Conservation (phyloP, 2,888 invertebrate genomes). For the Scelioninae gen. 2 region DNA sequence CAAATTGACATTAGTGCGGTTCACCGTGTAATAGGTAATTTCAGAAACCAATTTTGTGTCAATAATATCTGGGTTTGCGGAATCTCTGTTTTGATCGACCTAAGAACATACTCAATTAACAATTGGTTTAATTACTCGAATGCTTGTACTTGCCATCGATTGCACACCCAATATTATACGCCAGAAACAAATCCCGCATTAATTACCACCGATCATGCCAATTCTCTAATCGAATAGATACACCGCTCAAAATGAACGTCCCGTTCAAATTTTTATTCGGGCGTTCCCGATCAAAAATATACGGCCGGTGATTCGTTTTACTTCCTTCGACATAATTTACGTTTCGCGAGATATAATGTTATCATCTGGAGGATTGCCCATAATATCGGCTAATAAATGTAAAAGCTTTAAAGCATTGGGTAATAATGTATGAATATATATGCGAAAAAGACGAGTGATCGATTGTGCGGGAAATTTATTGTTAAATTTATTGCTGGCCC, state of each 20-base stretch:
- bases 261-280: too few species aligned
- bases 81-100: slow-evolving; percentile 33
- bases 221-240: not conserved
- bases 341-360: slow-evolving; percentile 33
- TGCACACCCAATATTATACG: slow-evolving; percentile 7
- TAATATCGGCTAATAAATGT: slow-evolving; percentile 45
- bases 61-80: slow-evolving; percentile 34
- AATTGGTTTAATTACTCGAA: slow-evolving; percentile 35
- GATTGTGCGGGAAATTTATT: slow-evolving; percentile 27
- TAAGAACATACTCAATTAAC: slow-evolving; percentile 44
- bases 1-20: slow-evolving; percentile 33
- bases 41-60: slow-evolving; percentile 46
- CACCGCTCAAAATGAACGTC: too few species aligned
- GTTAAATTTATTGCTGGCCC: slow-evolving; percentile 21
- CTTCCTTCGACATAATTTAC: slow-evolving; percentile 23
- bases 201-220: not conserved
- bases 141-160: slow-evolving; percentile 16
- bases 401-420: slow-evolving; percentile 44
- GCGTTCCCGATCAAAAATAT: slow-evolving; percentile 8
- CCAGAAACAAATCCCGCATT: slow-evolving; percentile 22
- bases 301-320: slow-evolving; percentile 13
- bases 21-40: slow-evolving; percentile 41
- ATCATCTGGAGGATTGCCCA: slow-evolving; percentile 43
- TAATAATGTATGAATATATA: slow-evolving; percentile 43
- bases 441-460: slow-evolving; percentile 29